Evolutionary conservation across 2,797 vertebrate species (phyloP).

Genomic region (Varecia variegata): DNA sequence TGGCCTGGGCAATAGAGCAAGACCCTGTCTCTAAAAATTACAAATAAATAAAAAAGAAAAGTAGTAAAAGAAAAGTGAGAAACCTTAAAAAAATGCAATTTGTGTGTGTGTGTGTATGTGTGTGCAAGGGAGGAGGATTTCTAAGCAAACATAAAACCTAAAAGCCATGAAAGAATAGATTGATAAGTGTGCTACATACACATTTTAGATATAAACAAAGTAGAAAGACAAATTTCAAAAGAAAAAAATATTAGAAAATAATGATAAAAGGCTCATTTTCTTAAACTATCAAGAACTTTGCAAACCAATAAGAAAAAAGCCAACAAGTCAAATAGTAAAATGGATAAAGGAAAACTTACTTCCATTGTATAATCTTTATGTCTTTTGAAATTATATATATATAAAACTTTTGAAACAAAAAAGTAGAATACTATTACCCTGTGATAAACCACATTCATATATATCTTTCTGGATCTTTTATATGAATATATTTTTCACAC

Average conservation of each 20-base stretch:
- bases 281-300: slow-evolving; percentile 9
- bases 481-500: background rate
- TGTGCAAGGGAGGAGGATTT: background rate
- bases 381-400: background rate
- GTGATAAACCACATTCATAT: background rate
- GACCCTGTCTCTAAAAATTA: background rate
- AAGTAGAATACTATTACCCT: background rate
- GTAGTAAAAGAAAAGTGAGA: slow-evolving; percentile 4
- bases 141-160: background rate
- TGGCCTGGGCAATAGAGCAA: background rate
- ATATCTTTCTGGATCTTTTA: background rate
- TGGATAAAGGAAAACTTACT: background rate
- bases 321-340: background rate
- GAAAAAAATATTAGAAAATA: background rate
- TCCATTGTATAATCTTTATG: background rate
- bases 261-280: background rate
- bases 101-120: background rate
- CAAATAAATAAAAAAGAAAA: background rate
- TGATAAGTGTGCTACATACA: background rate
- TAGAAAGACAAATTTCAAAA: background rate
- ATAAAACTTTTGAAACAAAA: background rate
- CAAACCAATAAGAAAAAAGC: background rate
- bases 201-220: slow-evolving; percentile 30
- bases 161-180: background rate
- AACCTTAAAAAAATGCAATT: background rate